Conservation (phyloP, 2,113 vertebrate genomes). For the Paradisaea rubra region DNA sequence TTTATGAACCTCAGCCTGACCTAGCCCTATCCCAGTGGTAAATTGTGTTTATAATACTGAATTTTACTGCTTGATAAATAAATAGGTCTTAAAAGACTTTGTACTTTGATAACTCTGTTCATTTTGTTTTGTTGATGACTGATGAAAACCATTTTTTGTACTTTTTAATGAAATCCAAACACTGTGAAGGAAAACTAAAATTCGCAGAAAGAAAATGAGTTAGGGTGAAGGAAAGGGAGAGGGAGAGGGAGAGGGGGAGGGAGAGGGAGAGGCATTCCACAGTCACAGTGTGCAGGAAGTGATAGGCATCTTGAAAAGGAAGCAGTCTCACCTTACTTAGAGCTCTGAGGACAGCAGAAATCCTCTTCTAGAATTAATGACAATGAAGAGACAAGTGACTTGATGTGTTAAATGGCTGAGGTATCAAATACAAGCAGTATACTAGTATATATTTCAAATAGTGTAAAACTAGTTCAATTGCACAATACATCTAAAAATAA, state of each 20-base stretch:
- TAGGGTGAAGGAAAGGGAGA: background rate
- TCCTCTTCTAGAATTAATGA: background rate
- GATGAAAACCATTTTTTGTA: accelerated
- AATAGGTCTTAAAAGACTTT: background rate
- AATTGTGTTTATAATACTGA: background rate
- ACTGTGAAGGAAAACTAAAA: background rate
- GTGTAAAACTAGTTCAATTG: background rate
- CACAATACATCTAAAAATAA: background rate
- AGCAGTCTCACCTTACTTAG: background rate
- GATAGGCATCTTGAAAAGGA: background rate
- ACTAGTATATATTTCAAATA: background rate
- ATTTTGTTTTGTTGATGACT: background rate
- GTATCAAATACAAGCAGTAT: background rate
- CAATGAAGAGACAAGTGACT: background rate
- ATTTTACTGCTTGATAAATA: background rate
- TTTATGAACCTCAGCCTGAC: background rate
- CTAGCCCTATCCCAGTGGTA: background rate
- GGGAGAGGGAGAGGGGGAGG: no score
- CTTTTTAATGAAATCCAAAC: background rate
- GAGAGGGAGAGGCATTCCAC: background rate
- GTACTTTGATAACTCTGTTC: background rate
- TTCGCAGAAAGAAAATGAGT: background rate
- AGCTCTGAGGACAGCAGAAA: background rate
- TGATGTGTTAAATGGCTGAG: background rate
- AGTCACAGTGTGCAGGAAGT: background rate